Evolutionary conservation across 2,888 invertebrate genomes (phyloP).

Genomic region (Linnaemya tessellans): DNA sequence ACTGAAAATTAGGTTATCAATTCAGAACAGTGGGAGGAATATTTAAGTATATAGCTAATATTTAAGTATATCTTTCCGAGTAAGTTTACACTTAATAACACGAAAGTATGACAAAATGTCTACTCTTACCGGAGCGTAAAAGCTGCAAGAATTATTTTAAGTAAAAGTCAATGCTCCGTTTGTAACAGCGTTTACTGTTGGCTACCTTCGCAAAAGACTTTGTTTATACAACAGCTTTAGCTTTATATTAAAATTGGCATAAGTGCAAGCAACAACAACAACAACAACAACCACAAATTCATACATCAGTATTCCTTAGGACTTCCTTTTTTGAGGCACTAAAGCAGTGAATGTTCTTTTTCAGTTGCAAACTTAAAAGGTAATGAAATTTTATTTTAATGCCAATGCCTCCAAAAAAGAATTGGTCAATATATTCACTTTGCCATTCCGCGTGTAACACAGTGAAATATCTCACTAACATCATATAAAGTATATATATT

Average conservation of each 20-base stretch:
- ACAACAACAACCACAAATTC: slow-evolving; percentile 11
- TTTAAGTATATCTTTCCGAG: not conserved
- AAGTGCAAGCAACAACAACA: slow-evolving; percentile 41
- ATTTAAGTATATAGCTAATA: too few relatives aligned
- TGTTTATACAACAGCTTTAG: slow-evolving; percentile 23
- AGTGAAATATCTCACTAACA: too few relatives aligned
- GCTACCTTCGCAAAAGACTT: not conserved
- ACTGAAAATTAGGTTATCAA: too few relatives aligned
- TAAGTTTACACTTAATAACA: slow-evolving; percentile 3
- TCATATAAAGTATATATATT: too few relatives aligned
- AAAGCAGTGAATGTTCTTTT: too few relatives aligned
- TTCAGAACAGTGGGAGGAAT: not conserved
- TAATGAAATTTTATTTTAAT: too few relatives aligned
- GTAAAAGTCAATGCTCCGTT: not conserved
- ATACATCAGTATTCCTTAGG: slow-evolving; percentile 20
- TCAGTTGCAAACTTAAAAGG: too few relatives aligned
- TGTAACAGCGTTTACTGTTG: slow-evolving; percentile 6
- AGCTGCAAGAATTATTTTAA: not conserved
- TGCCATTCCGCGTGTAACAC: too few relatives aligned
- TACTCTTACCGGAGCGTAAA: not conserved
- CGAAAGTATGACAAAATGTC: slow-evolving; percentile 3
- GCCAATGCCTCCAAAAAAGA: too few relatives aligned
- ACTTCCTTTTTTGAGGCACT: slow-evolving; percentile 48
- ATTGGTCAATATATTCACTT: too few relatives aligned
- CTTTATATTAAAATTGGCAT: slow-evolving; percentile 48